These are phyloP conservation scores for Oryzias javanicus DNA, from an alignment of 2,113 vertebrate genomes.

Conservation along the genomic window DNA sequence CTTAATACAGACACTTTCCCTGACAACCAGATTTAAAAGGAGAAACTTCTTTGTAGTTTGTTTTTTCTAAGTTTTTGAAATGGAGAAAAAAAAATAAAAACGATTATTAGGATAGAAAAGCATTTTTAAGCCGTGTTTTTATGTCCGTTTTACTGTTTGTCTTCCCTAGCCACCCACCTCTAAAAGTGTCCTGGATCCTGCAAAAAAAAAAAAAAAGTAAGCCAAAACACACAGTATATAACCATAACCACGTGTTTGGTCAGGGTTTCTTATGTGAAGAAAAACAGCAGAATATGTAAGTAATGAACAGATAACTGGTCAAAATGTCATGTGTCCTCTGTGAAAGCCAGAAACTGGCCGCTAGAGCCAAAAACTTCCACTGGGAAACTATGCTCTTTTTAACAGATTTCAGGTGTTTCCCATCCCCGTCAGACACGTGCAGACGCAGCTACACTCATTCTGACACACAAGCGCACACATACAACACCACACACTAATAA, in stretches of 20 bases:
- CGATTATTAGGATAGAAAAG: too few species aligned
- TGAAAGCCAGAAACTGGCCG: background rate
- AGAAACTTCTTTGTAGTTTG: too few species aligned
- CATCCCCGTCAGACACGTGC: background rate
- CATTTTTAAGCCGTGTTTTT: too few species aligned
- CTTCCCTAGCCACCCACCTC: too few species aligned
- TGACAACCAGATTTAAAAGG: background rate
- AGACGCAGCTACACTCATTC: background rate
- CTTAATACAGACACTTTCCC: background rate
- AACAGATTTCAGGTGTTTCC: background rate
- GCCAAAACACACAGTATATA: background rate
- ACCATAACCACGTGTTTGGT: slow-evolving; percentile 3
- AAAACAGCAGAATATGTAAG: background rate
- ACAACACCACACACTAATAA: background rate
- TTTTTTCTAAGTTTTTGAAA: too few species aligned
- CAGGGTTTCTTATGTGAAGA: slow-evolving; percentile 5
- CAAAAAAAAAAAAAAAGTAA: too few species aligned
- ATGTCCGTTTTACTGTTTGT: too few species aligned
- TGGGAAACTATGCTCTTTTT: background rate
- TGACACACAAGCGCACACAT: background rate
- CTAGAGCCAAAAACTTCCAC: background rate
- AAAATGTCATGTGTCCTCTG: background rate
- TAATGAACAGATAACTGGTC: background rate
- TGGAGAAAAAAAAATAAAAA: too few species aligned
- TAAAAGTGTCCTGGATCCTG: too few species aligned